These are phyloP conservation scores for Drosophila glabriapex DNA, from an alignment of 2,888 invertebrate genomes.

Conservation along the genomic window DNA sequence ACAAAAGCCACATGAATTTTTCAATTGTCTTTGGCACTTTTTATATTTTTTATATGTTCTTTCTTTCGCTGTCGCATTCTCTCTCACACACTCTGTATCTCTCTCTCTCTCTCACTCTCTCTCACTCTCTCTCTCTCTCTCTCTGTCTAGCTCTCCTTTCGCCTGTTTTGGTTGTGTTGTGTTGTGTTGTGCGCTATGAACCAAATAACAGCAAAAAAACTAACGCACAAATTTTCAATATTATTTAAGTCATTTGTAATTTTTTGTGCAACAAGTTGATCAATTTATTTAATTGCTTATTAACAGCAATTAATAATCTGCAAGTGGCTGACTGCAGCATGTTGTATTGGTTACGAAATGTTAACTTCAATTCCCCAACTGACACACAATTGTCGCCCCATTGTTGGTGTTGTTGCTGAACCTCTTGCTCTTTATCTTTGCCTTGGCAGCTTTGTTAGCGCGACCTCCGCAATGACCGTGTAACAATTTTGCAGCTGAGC, in stretches of 20 bases:
- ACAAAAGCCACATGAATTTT: slow-evolving; percentile 16
- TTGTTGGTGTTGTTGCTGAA: slow-evolving; percentile 13
- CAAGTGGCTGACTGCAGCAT: background rate
- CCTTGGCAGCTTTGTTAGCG: slow-evolving; percentile 67
- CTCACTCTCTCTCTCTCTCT: background rate
- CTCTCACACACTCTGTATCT: background rate
- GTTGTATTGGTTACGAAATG: slow-evolving; percentile 45
- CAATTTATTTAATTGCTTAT: slow-evolving; percentile 26
- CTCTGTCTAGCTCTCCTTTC: background rate
- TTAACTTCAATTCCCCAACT: slow-evolving; percentile 39
- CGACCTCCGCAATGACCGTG: slow-evolving; percentile 81
- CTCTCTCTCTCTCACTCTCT: background rate
- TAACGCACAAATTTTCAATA: slow-evolving; percentile 1
- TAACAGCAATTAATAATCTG: slow-evolving; percentile 14
- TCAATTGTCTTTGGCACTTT: slow-evolving; percentile 29
- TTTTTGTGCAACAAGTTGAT: slow-evolving; percentile 67
- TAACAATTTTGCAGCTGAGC: slow-evolving; percentile 74
- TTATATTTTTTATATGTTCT: slow-evolving; percentile 1
- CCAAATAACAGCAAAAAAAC: background rate
- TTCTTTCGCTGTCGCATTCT: background rate
- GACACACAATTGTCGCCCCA: slow-evolving; percentile 46
- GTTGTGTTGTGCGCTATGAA: background rate
- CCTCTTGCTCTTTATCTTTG: slow-evolving; percentile 46
- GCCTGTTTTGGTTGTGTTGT: background rate
- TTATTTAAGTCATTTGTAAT: background rate